phyloP scores from a whole-genome alignment of 2,797 vertebrate genomes.

The Moxostoma hubbsi region DNA sequence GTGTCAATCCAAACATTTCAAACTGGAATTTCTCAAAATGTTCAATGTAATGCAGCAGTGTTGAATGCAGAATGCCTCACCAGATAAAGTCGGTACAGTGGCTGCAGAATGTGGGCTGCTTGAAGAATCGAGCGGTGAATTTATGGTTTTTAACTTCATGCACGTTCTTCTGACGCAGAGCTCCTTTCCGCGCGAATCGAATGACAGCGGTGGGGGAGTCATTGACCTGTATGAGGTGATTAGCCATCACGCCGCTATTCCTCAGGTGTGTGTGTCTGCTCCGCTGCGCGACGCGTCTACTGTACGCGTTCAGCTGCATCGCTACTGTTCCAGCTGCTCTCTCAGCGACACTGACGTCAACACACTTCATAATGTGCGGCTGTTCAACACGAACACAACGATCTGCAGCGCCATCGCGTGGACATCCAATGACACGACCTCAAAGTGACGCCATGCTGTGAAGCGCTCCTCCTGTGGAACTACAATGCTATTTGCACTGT shows the following conservation, averaged over 20 bases:
- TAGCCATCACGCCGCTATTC: slow-evolving; percentile 81
- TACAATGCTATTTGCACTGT: neutral
- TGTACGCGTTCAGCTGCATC: slow-evolving; percentile 30
- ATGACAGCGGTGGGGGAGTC: slow-evolving; percentile 84
- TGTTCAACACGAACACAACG: slow-evolving; percentile 15
- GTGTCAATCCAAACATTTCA: neutral
- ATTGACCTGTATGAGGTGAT: slow-evolving; percentile 82
- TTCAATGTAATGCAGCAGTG: neutral
- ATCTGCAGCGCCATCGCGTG: slow-evolving; percentile 62
- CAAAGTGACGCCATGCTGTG: too few relatives aligned
- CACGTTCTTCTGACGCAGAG: slow-evolving; percentile 93
- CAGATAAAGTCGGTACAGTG: slow-evolving; percentile 96
- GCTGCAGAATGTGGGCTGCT: slow-evolving; percentile 93
- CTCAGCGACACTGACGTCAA: slow-evolving; percentile 76
- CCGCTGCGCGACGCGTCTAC: slow-evolving; percentile 21
- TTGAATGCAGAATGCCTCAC: slow-evolving; percentile 71
- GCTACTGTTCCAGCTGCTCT: slow-evolving; percentile 64
- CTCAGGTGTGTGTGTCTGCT: slow-evolving; percentile 31
- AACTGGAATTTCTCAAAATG: slow-evolving; percentile 1
- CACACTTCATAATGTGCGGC: slow-evolving; percentile 30
- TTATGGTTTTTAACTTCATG: slow-evolving; percentile 94
- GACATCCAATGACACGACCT: slow-evolving; percentile 9
- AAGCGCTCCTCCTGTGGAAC: too few relatives aligned
- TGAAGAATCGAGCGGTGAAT: slow-evolving; percentile 91
- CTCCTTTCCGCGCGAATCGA: slow-evolving; percentile 89